Conservation (phyloP, 2,113 vertebrate species). For the Lepus timidus region DNA sequence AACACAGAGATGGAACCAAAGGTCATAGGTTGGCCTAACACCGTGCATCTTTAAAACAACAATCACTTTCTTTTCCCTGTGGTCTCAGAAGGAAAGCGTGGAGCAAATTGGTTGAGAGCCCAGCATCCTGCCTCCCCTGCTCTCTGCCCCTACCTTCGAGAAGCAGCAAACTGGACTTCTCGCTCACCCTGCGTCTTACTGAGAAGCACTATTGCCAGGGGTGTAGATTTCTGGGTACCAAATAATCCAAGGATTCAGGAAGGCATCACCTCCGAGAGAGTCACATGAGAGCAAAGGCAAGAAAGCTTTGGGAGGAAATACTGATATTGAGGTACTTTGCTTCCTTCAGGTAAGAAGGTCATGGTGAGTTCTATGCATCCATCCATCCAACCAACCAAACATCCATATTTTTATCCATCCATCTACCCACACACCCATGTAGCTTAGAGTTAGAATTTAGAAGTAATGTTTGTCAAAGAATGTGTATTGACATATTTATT, state of each 20-base stretch:
- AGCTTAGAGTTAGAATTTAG: conserved; percentile 40
- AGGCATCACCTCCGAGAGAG: background rate
- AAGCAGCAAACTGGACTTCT: background rate
- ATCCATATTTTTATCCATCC: background rate
- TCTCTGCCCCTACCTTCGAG: background rate
- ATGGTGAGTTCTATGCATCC: background rate
- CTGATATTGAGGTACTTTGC: background rate
- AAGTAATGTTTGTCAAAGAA: conserved; percentile 16
- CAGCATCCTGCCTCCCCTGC: background rate
- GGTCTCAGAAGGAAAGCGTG: background rate
- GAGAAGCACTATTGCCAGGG: background rate
- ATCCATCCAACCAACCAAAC: background rate
- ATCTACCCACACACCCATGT: background rate
- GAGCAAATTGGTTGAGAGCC: background rate
- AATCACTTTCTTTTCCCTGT: background rate
- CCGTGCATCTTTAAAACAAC: conserved; percentile 33
- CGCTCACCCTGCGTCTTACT: background rate
- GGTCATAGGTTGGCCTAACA: background rate
- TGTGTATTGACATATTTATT: background rate
- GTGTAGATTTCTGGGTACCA: background rate
- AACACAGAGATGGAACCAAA: background rate
- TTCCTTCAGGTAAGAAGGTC: conserved; percentile 17
- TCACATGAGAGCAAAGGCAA: background rate
- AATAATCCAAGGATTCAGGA: background rate
- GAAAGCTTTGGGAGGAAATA: background rate